phyloP scores from a whole-genome alignment of 2,113 vertebrate species.

The Typhlomys cinereus region DNA sequence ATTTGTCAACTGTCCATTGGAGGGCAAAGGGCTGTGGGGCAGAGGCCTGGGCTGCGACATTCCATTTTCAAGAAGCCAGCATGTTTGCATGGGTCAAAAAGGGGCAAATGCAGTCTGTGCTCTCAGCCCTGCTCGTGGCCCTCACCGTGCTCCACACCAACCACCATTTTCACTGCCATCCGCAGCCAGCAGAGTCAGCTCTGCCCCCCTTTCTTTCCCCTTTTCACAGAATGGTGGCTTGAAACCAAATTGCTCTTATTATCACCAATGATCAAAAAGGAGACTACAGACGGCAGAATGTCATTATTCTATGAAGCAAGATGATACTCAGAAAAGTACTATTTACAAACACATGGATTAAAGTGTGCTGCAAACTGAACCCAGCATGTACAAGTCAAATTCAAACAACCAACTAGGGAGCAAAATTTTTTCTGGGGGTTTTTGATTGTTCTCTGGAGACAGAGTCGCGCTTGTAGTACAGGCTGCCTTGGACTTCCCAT shows the following conservation, averaged over 20 bases:
- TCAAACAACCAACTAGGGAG: neutral
- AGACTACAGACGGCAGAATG: neutral
- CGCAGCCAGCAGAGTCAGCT: neutral
- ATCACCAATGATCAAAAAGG: conserved; percentile 12
- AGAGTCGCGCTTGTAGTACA: neutral
- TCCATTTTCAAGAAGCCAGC: neutral
- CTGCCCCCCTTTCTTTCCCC: neutral
- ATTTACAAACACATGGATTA: neutral
- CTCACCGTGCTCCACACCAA: neutral
- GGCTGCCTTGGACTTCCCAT: neutral
- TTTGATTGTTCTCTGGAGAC: neutral
- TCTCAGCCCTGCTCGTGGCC: neutral
- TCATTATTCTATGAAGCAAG: conserved; percentile 29
- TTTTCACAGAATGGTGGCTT: neutral
- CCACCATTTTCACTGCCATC: neutral
- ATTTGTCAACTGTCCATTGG: neutral
- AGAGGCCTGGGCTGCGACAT: neutral
- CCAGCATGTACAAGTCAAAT: neutral
- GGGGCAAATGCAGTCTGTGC: neutral
- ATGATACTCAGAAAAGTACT: neutral
- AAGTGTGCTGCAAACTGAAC: neutral
- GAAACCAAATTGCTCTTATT: neutral
- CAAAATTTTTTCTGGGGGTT: neutral
- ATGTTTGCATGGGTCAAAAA: neutral
- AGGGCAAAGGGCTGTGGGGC: neutral